Percentiles rank a stretch among this genome's conserved stretches.
These are phyloP conservation scores for Dolichomitus sp. DNA, from an alignment of 2,888 invertebrate species.

Conservation along the genomic window DNA sequence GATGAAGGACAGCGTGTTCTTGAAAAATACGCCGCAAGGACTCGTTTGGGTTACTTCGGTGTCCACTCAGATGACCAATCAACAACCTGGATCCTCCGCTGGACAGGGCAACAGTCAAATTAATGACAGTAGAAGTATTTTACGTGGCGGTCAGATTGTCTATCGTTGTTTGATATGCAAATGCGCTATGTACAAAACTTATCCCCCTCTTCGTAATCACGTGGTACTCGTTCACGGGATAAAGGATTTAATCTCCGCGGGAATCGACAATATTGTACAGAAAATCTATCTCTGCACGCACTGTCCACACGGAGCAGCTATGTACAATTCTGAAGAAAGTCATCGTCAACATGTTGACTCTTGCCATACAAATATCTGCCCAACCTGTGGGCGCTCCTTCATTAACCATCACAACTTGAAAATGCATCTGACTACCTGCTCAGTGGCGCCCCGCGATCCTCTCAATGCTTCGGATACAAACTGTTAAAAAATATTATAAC, in stretches of 20 bases:
- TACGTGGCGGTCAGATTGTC: slow-evolving; percentile 27
- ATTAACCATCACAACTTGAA: neutral
- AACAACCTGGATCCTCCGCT: slow-evolving; percentile 89
- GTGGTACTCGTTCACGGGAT: slow-evolving; percentile 49
- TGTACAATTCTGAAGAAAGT: slow-evolving; percentile 35
- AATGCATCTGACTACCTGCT: neutral
- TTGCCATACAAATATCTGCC: neutral
- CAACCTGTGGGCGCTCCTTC: neutral
- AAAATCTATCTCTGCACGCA: slow-evolving; percentile 53
- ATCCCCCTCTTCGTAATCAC: slow-evolving; percentile 46
- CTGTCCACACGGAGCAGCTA: slow-evolving; percentile 28
- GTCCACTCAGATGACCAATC: slow-evolving; percentile 81
- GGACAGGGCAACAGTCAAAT: slow-evolving; percentile 82
- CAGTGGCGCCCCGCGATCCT: neutral
- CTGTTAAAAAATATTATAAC: neutral
- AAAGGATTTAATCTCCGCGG: neutral
- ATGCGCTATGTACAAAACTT: slow-evolving; percentile 50
- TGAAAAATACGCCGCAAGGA: slow-evolving; percentile 49
- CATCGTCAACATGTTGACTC: neutral
- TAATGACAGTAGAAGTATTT: neutral
- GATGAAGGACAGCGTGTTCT: neutral
- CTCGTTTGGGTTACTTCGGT: slow-evolving; percentile 24
- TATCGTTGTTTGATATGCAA: slow-evolving; percentile 57
- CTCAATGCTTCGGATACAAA: neutral
- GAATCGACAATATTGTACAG: slow-evolving; percentile 30